Evolutionary conservation across 1,140 invertebrate genomes (phyloP).

Genomic region (Lordiphosa clarofinis): DNA sequence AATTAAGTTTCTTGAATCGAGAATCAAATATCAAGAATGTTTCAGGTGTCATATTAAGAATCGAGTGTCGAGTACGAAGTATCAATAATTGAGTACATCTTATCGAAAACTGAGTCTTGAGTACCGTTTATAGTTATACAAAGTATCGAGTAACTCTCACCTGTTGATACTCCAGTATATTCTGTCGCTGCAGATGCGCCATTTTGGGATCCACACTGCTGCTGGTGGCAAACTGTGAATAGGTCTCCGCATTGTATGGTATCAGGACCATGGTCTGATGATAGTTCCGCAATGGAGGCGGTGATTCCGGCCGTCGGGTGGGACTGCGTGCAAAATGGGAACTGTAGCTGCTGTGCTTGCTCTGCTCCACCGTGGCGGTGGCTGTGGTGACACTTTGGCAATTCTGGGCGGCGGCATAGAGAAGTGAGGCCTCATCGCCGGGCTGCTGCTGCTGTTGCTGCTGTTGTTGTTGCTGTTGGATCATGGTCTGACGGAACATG

Average conservation of each 20-base stretch:
- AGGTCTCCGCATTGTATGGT: slow-evolving; percentile 83
- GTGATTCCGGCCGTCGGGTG: slow-evolving; percentile 83
- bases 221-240: slow-evolving; percentile 76
- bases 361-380: slow-evolving; percentile 58
- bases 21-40: no score
- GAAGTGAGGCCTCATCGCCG: slow-evolving; percentile 60
- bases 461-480: slow-evolving; percentile 56
- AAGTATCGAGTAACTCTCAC: no score
- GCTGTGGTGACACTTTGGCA: slow-evolving; percentile 66
- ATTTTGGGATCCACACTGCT: slow-evolving; percentile 69
- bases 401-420: slow-evolving; percentile 72
- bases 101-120: no score
- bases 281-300: slow-evolving; percentile 83
- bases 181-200: slow-evolving; percentile 71
- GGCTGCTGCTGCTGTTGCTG: slow-evolving; percentile 39
- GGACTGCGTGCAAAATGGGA: slow-evolving; percentile 78
- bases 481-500: slow-evolving; percentile 79
- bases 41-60: no score
- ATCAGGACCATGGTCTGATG: slow-evolving; percentile 88
- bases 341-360: slow-evolving; percentile 73
- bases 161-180: slow-evolving; percentile 79
- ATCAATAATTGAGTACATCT: no score
- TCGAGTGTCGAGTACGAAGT: no score
- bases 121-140: no score
- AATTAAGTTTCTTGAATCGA: no score